A percentile compares a stretch with the other conserved stretches of the same genome.
These are phyloP conservation scores for Turritopsis dohrnii DNA, from an alignment of 30 jellyfish, hydroid and myxozoan species.

Conservation along the genomic window DNA sequence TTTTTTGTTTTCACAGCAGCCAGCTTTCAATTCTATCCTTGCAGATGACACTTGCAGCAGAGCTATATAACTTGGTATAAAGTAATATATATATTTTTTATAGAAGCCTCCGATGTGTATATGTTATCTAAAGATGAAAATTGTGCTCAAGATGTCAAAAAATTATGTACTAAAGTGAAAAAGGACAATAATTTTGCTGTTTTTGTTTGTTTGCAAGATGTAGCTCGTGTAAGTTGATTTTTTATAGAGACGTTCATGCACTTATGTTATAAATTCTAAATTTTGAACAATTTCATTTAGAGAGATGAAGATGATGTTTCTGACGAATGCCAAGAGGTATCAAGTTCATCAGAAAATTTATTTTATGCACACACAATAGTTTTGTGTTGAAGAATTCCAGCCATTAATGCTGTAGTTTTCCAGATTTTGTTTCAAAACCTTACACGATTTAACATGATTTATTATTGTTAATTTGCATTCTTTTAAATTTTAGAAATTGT, in stretches of 20 bases:
- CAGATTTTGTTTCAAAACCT: too few relatives aligned
- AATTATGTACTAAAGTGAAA: constrained; percentile 54
- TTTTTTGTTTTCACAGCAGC: too few relatives aligned
- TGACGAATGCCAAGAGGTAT: constrained; percentile 82
- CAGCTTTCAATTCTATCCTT: too few relatives aligned
- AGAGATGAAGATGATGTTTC: constrained; percentile 85
- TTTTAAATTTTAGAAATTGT: constrained; percentile 45
- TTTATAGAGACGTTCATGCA: neutral
- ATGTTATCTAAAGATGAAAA: constrained; percentile 54
- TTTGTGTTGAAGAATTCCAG: too few relatives aligned
- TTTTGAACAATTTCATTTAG: constrained; percentile 25
- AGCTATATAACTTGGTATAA: too few relatives aligned
- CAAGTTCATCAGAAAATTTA: too few relatives aligned
- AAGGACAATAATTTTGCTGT: constrained; percentile 79
- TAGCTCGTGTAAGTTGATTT: constrained; percentile 63
- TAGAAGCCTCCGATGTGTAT: neutral
- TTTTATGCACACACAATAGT: too few relatives aligned
- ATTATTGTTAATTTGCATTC: too few relatives aligned
- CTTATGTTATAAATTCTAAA: neutral
- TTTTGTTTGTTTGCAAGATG: constrained; percentile 86
- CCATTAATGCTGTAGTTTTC: too few relatives aligned
- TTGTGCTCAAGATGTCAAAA: constrained; percentile 69
- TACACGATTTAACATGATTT: too few relatives aligned
- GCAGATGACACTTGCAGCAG: too few relatives aligned
- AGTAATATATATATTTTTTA: too few relatives aligned